Base-by-base conservation (phyloP, 2,797 vertebrate species). In the Gadopsis marmoratus region DNA sequence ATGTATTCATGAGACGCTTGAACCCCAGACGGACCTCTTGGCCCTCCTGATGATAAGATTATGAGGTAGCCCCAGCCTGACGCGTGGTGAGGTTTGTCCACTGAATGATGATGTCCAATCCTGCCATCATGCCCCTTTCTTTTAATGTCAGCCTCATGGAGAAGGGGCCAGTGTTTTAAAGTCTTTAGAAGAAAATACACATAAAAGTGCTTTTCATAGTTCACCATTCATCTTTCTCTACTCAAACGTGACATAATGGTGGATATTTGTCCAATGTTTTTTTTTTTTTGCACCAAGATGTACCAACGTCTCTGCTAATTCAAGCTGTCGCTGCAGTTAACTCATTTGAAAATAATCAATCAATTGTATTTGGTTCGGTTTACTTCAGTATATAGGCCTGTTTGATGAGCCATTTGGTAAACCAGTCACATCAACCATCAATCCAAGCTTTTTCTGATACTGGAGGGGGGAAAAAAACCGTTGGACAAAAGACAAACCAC, bases 1-100 rank as follows among this genome's bases (percentile, higher is more conserved):
- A 26, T 86, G 91, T 95, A 94, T 94, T 93, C 86, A 94, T 92
- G 85, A 92, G 79, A 72, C 74, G 56, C 76, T 88, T 90, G 87
- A 93, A 88, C 89, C 82, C 58, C 41, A 61, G 66, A 84, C 29
- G 17, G 78, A 89, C 90, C 82, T 90, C 75, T 71, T 86, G 84
- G 76, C 73, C 86, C 78, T 78, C 43, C 75, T 92, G 89, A 90
- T 91, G 79, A 88, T 84, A 87, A 79, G 83, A 91, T 87, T 88
- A 91, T 90, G 86, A 92, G 86, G 79, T 67, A 37, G 75, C 82
- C 81, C 71, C 67, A 86, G 82, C 86, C 78, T 51, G 81, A 91
- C 80, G 66, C 74, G 35, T 81, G 51, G n/a, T 50, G 65, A 70
- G 80, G 64, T 70, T 81, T 79, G 72, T 81, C 75, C 66, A 33